Base-by-base conservation (phyloP, 1,140 invertebrate species). In the Steinernema khuongi region DNA sequence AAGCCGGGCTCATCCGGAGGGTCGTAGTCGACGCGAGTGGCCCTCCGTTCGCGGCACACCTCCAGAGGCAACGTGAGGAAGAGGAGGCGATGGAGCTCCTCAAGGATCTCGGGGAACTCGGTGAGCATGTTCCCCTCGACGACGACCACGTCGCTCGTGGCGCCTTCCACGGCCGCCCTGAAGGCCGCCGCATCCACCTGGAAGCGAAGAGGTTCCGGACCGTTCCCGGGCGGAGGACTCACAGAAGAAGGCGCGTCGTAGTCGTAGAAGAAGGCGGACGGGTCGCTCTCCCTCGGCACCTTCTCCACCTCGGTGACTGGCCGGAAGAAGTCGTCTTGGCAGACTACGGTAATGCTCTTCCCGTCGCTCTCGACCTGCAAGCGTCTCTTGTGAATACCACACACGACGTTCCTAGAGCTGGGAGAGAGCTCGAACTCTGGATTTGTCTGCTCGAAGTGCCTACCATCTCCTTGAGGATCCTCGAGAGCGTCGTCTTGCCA, bases 81-180 rank as follows among this genome's bases (percentile, higher is more conserved):
- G 1, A 79, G 33, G 26, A 79, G 36, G 19, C 44, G 60, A 44
- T 72, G 44, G 68, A 77, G 68, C 1, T 68, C 17, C 1, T 50
- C 67, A 19, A 75, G 30, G 4, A 79, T 30, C 32, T 76, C 73
- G 2, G 70, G 29, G 32, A 79, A 66, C 66, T 79, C 78, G 1
- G 77, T 72, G 4, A 79, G 33, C 77, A 79, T 79, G 66, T 79
- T 79, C 17, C 78, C 78, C 33, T 79, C 78, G 28, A 79, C 32
- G 7, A 79, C 72, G 17, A 79, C 76, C 67, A 68, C 66, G 66
- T 78, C 72, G 36, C 2, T 44, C 31, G 69, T 50, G 28, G 31
- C 67, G 26, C 76, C 31, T 71, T 28, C 33, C 4, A 28, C 70
- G 28, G 41, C 67, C n/a, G 36, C 66, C 70, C 19, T 41, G 43